Percentiles rank a stretch among this genome's conserved stretches.
Conservation (phyloP, 2,113 vertebrate species). For the Apteryx mantelli region DNA sequence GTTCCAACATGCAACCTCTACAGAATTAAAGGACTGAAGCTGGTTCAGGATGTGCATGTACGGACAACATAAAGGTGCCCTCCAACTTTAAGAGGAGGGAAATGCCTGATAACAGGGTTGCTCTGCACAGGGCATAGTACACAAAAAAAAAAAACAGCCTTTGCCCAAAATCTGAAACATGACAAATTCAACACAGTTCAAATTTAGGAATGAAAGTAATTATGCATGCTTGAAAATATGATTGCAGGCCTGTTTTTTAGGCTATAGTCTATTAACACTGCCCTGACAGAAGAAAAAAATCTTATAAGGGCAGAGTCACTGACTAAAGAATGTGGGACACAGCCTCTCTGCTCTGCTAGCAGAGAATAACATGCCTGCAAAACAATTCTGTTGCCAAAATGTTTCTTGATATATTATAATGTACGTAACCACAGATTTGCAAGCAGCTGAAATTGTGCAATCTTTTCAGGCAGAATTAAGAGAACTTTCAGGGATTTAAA, state of each 20-base stretch:
- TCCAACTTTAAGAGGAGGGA: neutral
- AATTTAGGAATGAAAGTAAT: neutral
- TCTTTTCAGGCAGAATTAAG: neutral
- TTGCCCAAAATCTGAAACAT: neutral
- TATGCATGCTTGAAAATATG: neutral
- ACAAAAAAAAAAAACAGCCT: neutral
- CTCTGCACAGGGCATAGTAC: neutral
- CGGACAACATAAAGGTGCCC: neutral
- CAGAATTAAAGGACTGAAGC: neutral
- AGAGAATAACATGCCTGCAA: neutral
- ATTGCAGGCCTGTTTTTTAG: neutral
- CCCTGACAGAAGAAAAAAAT: neutral
- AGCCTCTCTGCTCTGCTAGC: neutral
- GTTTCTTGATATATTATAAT: neutral
- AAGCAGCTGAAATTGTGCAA: conserved; percentile 4
- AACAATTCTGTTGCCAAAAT: neutral
- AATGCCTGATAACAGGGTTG: neutral
- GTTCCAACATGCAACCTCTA: neutral
- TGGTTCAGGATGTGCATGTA: neutral
- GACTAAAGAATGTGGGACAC: neutral
- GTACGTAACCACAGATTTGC: neutral
- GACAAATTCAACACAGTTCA: neutral
- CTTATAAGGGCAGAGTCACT: neutral
- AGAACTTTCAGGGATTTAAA: neutral
- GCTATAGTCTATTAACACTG: neutral